These are phyloP conservation scores for Drosophila fulvimacula DNA, from an alignment of 2,888 invertebrate species.

Conservation along the genomic window DNA sequence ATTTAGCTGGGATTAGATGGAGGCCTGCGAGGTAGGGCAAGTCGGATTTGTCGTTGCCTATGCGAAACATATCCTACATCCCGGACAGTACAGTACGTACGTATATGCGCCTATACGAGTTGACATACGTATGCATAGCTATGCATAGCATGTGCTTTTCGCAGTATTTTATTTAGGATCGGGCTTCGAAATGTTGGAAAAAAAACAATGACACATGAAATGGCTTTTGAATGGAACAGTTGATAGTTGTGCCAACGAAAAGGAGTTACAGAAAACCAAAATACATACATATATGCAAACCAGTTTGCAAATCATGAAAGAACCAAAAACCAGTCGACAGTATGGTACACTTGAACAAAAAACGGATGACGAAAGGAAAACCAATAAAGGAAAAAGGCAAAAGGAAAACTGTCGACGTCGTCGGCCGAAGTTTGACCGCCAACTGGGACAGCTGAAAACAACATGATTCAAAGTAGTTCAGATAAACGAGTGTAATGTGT, in stretches of 20 bases:
- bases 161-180: slow-evolving; percentile 80
- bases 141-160: slow-evolving; percentile 69
- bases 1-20: slow-evolving; percentile 34
- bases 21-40: slow-evolving; percentile 8
- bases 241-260: slow-evolving; percentile 66
- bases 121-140: slow-evolving; percentile 44
- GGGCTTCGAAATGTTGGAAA: slow-evolving; percentile 80
- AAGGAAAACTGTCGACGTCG: slow-evolving; percentile 9
- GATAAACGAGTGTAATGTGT: slow-evolving; percentile 52
- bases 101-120: slow-evolving; percentile 40
- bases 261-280: slow-evolving; percentile 29
- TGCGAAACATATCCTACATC: not conserved
- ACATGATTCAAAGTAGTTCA: slow-evolving; percentile 41
- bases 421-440: slow-evolving; percentile 29
- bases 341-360: slow-evolving; percentile 39
- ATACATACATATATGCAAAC: slow-evolving; percentile 1
- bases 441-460: slow-evolving; percentile 21
- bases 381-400: not conserved
- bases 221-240: slow-evolving; percentile 83
- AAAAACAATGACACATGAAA: slow-evolving; percentile 83
- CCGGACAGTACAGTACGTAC: slow-evolving; percentile 15
- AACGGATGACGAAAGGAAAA: slow-evolving; percentile 35
- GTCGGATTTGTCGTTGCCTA: not conserved
- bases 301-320: slow-evolving; percentile 48
- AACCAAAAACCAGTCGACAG: slow-evolving; percentile 48